A percentile compares a stretch with the other conserved stretches of the same genome.
Evolutionary conservation across 2,888 invertebrate species (phyloP).

Genomic region (Pachycephus smyrnensis): DNA sequence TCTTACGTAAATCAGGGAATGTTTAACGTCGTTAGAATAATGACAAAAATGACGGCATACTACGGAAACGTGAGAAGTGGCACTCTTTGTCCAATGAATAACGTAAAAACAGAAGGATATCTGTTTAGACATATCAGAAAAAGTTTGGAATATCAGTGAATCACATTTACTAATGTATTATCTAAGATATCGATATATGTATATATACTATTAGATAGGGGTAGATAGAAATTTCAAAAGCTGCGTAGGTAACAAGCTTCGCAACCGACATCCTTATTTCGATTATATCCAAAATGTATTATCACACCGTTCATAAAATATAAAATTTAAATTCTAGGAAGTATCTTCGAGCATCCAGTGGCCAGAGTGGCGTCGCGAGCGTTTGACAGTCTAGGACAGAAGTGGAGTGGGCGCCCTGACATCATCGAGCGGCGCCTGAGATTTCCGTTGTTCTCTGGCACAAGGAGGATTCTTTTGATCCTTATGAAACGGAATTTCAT

Average conservation of each 20-base stretch:
- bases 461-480: background rate
- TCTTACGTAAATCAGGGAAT: background rate
- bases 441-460: background rate
- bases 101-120: background rate
- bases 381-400: constrained; percentile 30
- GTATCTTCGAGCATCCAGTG: background rate
- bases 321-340: background rate
- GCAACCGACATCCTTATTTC: background rate
- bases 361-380: background rate
- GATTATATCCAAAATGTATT: background rate
- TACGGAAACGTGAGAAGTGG: background rate
- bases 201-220: background rate
- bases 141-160: background rate
- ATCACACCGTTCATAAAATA: background rate
- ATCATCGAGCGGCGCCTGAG: constrained; percentile 20
- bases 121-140: background rate
- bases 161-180: background rate
- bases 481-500: constrained; percentile 9
- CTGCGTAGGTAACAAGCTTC: background rate
- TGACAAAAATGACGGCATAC: background rate
- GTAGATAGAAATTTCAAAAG: background rate
- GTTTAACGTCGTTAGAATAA: background rate
- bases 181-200: background rate
- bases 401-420: constrained; percentile 33
- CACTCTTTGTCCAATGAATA: background rate